Evolutionary conservation across 2,113 vertebrate species (phyloP), one percentile per base, ranked within the genome.

Genomic region (Megaptera novaeangliae): DNA sequence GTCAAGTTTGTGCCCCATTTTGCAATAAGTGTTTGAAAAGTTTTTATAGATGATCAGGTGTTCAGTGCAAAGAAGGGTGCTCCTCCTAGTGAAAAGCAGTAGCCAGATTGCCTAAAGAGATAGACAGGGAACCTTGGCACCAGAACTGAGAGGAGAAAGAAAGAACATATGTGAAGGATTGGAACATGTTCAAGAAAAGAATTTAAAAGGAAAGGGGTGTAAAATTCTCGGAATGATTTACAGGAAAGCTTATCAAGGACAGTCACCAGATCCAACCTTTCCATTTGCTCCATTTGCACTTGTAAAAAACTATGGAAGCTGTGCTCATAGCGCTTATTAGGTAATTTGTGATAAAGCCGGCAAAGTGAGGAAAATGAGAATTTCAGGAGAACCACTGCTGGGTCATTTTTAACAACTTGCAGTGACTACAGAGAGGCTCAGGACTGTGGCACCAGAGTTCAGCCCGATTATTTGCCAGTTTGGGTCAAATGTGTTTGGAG

Each of bases 151-250:
- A 96, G 71, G 71, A 92, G 75, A 96, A 94, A 91, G 90, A 94
- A 97, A 82, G 92, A 97, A 97, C 94, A 96, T 97, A 95, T 98
- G 96, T 96, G 95, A 97, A 96, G n/a, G 94, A 88, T 46, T 98
- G 96, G 98, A 98, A 88, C 55, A 34, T 86, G 72, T 96, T 97
- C 97, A 98, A 97, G 72, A 95, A 86, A 89, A 97, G 85, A 82
- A 95, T 97, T 97, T 97, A 97, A 97, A 96, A 97, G 95, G 91
- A 98, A 97, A 98, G 94, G 84, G 92, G 94, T 34, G 9, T 97
- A 95, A 83, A 96, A 96, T 97, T 97, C 89, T 97, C 97, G 94
- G 96, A 97, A 86, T 95, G 92, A 88, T 92, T 95, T 97, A 92
- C 88, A 94, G 84, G 49, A 89, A 97, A 96, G 91, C 92, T 96